Base-by-base conservation (phyloP, 2,888 invertebrate genomes). In the Megalurothrips usitatus region DNA sequence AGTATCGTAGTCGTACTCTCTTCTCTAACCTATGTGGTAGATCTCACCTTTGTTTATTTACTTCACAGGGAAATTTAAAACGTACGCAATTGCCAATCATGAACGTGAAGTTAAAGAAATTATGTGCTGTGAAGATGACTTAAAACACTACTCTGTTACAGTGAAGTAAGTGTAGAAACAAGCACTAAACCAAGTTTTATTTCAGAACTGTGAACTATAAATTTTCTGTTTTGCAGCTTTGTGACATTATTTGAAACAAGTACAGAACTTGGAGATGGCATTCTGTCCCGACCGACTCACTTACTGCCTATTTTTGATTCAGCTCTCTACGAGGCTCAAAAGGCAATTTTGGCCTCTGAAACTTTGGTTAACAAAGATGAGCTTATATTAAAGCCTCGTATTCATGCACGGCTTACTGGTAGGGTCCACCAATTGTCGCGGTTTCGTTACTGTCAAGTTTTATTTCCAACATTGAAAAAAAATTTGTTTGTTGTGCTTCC, bases 211-310 rank as follows among this genome's bases (percentile, higher is more conserved):
- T 6, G 28, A 47, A 26, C 19, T 26, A n/a, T 68, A 23, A 81
- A 80, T 81, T 82, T 80, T 58, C 79, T 81, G 82, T 85, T 84
- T 89, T 90, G 47, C 85, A 94, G 94, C 86, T 93, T 94, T 86
- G 87, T 92, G 82, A 91, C 91, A 83, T 86, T 94, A 80, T 92
- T 92, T 86, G 94, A 93, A 87, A 89, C 89, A 79, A 90, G 92
- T 86, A 90, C 92, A 48, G 90, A 91, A 84, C 88, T 92, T 47
- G 94, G 92, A 28, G 91, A 92, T 85, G 90, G 90, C 84, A 89
- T 96, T 80, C 87, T 95, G 82, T 90, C 90, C 81, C 88, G 89
- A 83, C 93, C 95, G 0, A 88, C 91, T 80, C 86, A 89, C 80
- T 89, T 91, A 84, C 87, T 94, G 82, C 89, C 91, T 28, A 85